Percentiles rank a stretch among this genome's conserved stretches.
Conservation (phyloP, 2,797 vertebrate species). For the Lepilemur ruficaudatus region DNA sequence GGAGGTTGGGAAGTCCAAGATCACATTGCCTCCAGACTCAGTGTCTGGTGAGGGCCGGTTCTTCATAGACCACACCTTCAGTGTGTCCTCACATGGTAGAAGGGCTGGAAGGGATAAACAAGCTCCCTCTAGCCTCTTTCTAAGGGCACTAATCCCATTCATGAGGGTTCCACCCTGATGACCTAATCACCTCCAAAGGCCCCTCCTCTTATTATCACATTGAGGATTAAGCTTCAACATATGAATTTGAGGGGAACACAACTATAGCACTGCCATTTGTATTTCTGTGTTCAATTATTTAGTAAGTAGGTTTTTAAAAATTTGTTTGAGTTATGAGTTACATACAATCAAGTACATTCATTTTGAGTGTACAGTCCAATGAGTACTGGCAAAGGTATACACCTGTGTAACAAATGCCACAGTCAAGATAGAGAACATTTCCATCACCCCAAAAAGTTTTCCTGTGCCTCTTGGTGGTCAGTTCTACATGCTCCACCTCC, state of each 20-base stretch:
- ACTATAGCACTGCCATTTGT: background rate
- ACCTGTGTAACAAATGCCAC: background rate
- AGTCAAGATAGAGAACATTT: background rate
- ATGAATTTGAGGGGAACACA: background rate
- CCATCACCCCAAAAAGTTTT: background rate
- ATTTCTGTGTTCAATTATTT: background rate
- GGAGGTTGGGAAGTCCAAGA: background rate
- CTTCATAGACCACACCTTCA: background rate
- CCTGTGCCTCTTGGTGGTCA: background rate
- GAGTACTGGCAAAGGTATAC: background rate
- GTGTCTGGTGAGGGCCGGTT: background rate
- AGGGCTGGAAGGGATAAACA: background rate
- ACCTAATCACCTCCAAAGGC: background rate
- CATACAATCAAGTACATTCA: background rate
- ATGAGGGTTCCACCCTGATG: background rate
- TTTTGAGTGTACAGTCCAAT: background rate
- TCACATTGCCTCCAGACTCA: background rate
- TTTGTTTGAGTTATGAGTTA: background rate
- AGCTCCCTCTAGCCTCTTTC: background rate
- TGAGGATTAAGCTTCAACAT: background rate
- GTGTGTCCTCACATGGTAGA: background rate
- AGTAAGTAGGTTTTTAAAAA: background rate
- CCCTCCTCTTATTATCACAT: background rate
- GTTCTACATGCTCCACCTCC: background rate
- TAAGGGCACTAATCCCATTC: background rate